A percentile compares a stretch with the other conserved stretches of the same genome.
Conservation (phyloP, 2,888 invertebrate genomes). For the Trachelus stipa region DNA sequence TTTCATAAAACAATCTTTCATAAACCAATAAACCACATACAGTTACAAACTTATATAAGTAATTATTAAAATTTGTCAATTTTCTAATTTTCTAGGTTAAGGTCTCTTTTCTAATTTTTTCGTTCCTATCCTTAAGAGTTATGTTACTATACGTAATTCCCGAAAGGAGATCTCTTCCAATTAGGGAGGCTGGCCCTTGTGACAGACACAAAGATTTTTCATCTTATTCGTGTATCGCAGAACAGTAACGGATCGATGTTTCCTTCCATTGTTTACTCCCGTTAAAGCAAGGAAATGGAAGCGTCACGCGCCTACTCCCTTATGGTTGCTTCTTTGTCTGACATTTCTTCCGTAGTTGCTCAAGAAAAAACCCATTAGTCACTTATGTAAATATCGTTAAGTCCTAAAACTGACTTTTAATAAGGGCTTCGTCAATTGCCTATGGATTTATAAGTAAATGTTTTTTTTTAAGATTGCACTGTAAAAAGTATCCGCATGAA, state of each 20-base stretch:
- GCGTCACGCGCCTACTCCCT: background rate
- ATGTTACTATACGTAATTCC: background rate
- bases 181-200: background rate
- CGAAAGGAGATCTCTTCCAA: background rate
- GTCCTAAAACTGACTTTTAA: background rate
- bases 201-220: background rate
- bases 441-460: too few relatives aligned
- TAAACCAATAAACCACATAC: background rate
- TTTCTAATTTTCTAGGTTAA: background rate
- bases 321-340: background rate
- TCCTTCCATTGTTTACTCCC: background rate
- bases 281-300: background rate
- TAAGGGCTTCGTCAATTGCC: background rate
- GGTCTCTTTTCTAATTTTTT: background rate
- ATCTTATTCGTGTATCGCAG: background rate
- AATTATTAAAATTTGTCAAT: background rate
- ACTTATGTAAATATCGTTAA: background rate
- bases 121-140: background rate
- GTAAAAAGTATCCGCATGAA: too few relatives aligned
- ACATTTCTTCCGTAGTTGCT: background rate
- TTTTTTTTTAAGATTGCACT: too few relatives aligned
- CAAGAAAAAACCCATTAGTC: background rate
- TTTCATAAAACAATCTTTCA: background rate
- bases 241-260: background rate
- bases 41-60: background rate